These are phyloP conservation scores for Menidia beryllina DNA, from an alignment of 2,113 vertebrate genomes.

Conservation along the genomic window DNA sequence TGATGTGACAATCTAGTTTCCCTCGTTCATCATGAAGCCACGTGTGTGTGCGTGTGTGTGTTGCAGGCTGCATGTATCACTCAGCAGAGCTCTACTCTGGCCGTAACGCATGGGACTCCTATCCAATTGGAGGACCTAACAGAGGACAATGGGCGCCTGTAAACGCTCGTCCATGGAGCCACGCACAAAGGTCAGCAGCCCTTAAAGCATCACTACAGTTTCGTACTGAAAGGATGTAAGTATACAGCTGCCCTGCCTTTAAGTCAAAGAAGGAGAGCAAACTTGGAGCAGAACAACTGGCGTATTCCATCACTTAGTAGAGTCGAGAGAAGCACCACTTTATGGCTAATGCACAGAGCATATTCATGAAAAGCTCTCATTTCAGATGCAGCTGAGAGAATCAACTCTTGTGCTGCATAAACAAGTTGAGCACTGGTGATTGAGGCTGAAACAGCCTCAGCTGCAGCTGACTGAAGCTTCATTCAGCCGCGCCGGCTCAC, in stretches of 20 bases:
- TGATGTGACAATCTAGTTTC: background rate
- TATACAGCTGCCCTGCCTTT: too few relatives aligned
- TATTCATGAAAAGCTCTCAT: slow-evolving; percentile 44
- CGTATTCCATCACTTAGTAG: slow-evolving; percentile 39
- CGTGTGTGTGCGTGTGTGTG: slow-evolving; percentile 30
- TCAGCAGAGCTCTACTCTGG: slow-evolving; percentile 89
- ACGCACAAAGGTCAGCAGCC: slow-evolving; percentile 83
- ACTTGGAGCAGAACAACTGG: slow-evolving; percentile 16
- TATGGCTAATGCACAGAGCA: slow-evolving; percentile 44
- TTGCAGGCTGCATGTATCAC: slow-evolving; percentile 93
- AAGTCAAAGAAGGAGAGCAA: too few relatives aligned
- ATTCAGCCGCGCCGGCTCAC: slow-evolving; percentile 17
- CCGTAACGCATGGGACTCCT: slow-evolving; percentile 89
- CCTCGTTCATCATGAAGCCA: background rate
- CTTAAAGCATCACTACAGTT: background rate
- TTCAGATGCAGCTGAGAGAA: slow-evolving; percentile 52
- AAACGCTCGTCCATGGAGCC: slow-evolving; percentile 85
- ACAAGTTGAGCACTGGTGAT: slow-evolving; percentile 39
- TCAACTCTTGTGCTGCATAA: slow-evolving; percentile 23
- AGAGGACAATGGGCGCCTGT: slow-evolving; percentile 86
- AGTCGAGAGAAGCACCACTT: slow-evolving; percentile 48
- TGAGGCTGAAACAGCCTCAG: slow-evolving; percentile 24
- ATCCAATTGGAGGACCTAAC: slow-evolving; percentile 85
- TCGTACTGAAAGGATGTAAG: background rate
- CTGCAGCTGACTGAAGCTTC: slow-evolving; percentile 38